Evolutionary conservation across 1,140 invertebrate genomes (phyloP).

Genomic region (Drosophila yakuba): DNA sequence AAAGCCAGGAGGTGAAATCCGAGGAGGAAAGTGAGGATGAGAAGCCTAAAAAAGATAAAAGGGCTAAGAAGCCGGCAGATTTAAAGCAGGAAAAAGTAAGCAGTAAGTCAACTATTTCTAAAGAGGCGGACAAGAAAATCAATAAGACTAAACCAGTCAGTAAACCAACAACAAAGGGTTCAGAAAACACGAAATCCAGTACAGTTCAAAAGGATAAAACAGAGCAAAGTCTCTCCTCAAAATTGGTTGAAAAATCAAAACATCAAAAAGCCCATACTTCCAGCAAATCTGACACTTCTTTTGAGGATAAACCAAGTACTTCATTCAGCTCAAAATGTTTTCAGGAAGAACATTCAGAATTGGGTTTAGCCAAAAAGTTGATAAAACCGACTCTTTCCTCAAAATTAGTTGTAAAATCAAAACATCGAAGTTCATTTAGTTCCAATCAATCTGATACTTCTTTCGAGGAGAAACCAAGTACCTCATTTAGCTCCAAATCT

Average conservation of each 20-base stretch:
- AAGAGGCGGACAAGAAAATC: conserved; percentile 9
- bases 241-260: conserved; percentile 7
- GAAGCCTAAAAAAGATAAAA: conserved; percentile 41
- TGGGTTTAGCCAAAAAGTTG: too few species aligned
- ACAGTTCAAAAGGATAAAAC: background rate
- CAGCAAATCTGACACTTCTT: conserved; percentile 3
- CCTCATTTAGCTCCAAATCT: too few species aligned
- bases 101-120: conserved; percentile 4
- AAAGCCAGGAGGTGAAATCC: conserved; percentile 52
- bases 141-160: background rate
- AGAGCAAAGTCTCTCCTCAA: conserved; percentile 4
- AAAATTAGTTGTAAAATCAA: too few species aligned
- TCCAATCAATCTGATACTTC: too few species aligned
- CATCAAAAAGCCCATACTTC: background rate
- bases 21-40: conserved; percentile 32
- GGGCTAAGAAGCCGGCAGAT: conserved; percentile 10
- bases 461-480: too few species aligned
- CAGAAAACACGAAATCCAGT: conserved; percentile 6
- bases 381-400: too few species aligned
- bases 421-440: too few species aligned
- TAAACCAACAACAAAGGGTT: conserved; percentile 5
- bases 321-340: conserved; percentile 14
- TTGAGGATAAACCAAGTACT: conserved; percentile 41
- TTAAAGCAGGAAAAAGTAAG: conserved; percentile 3
- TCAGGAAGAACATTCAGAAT: too few species aligned